Conservation (phyloP, 2,113 vertebrate species). For the Boleophthalmus pectinirostris region DNA sequence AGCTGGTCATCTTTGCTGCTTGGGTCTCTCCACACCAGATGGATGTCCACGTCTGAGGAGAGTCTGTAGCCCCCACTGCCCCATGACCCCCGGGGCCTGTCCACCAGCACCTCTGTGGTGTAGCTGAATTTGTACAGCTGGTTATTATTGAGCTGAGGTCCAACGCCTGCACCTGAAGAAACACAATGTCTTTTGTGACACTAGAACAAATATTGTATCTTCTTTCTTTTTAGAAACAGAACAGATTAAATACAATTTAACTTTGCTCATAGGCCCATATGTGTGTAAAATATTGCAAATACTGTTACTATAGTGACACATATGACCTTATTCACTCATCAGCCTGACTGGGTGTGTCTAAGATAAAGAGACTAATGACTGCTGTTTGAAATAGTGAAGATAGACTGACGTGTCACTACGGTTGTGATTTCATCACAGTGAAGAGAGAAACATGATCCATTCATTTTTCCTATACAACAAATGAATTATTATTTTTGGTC, state of each 20-base stretch:
- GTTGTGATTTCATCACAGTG: conserved; percentile 63
- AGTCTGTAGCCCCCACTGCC: conserved; percentile 84
- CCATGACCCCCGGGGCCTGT: conserved; percentile 76
- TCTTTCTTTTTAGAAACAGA: neutral
- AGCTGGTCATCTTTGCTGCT: conserved; percentile 89
- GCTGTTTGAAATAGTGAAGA: conserved; percentile 8
- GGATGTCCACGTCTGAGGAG: conserved; percentile 82
- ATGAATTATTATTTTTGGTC: neutral
- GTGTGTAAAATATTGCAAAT: neutral
- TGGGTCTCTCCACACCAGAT: conserved; percentile 89
- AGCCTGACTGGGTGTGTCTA: conserved; percentile 47
- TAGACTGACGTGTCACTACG: conserved; percentile 78
- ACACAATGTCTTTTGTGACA: conserved; percentile 28
- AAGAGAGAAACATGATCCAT: neutral
- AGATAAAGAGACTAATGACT: conserved; percentile 46
- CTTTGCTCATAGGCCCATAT: neutral
- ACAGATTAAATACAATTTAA: neutral
- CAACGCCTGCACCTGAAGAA: conserved; percentile 85
- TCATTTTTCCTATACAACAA: neutral
- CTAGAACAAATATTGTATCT: neutral
- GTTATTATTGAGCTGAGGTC: conserved; percentile 88
- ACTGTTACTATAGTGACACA: neutral
- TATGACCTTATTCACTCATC: conserved; percentile 25
- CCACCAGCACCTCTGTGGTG: conserved; percentile 84
- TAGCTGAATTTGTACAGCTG: conserved; percentile 90